phyloP scores from a whole-genome alignment of 2,888 invertebrate genomes.

The Lycocerus yunnanus region DNA sequence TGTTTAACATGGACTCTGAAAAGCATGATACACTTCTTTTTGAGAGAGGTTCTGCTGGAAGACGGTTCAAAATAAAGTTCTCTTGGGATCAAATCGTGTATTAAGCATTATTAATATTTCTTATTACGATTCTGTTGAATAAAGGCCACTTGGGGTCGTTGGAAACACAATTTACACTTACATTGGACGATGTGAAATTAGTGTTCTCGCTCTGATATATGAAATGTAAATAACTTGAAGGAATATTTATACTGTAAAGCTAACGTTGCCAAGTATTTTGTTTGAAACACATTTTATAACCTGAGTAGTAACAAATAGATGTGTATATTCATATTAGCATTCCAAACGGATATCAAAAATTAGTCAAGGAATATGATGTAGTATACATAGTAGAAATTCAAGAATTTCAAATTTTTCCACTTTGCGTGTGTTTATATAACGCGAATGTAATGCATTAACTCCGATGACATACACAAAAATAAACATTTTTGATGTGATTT shows the following conservation, averaged over 20 bases:
- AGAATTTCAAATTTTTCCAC: neutral
- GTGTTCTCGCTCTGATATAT: neutral
- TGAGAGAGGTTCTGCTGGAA: too few species aligned
- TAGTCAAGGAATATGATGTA: neutral
- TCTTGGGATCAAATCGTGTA: too few species aligned
- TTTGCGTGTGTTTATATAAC: slow-evolving; percentile 33
- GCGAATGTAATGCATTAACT: slow-evolving; percentile 41
- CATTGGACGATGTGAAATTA: neutral
- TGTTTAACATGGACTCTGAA: too few species aligned
- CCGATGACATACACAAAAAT: slow-evolving; percentile 42
- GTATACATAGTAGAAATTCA: neutral
- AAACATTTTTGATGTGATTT: slow-evolving; percentile 34
- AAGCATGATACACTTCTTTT: too few species aligned
- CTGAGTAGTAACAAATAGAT: neutral
- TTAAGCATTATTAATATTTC: too few species aligned
- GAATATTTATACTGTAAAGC: neutral
- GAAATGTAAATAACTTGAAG: neutral
- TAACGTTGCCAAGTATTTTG: neutral
- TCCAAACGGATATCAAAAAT: neutral
- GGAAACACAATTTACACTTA: neutral
- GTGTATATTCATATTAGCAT: neutral
- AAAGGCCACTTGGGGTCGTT: neutral
- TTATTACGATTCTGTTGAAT: too few species aligned
- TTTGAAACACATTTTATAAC: neutral
- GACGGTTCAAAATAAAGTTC: too few species aligned